Base-by-base conservation (phyloP, 2,113 vertebrate species). In the Hipposideros armiger region DNA sequence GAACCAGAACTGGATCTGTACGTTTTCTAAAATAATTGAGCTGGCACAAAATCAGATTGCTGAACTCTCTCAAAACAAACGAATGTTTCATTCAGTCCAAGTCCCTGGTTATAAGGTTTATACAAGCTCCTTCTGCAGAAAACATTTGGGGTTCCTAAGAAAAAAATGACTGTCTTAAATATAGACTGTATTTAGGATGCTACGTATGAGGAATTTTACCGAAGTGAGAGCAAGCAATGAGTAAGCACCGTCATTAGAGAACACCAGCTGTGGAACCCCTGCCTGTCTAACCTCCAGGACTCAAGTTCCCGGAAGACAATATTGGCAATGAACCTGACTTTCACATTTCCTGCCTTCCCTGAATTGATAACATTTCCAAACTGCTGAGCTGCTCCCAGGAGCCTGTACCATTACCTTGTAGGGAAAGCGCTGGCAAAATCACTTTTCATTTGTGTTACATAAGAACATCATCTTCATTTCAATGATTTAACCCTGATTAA, bases 391-490 rank as follows among this genome's bases (percentile, higher is more conserved):
- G 87, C 83, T 72, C 83, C 72, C 52, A 42, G 73, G 62, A 92
- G 91, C 81, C 95, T n/a, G 54, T 10, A 17, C 73, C 82, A 70
- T 89, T 96, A 64, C 97, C 96, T 97, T 96, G 72, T 91, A 96
- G 93, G 91, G 95, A 94, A 97, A 94, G 82, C n/a, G 4, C 88
- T 56, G 94, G 92, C 90, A 74, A 90, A 89, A 45, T 73, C n/a
- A 14, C 66, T 94, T 80, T 54, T 81, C 96, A n/a, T 91, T 58
- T 60, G 77, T 69, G 85, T 94, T 97, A 69, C 93, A 87, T 97
- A 97, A 97, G 95, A 91, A 85, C 91, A 58, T 74, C 86, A 83
- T 78, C 67, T 94, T 95, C 93, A 60, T 91, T 96, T 92, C 91
- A 82, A 28, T 84, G 88, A 91, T 94, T 96, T 92, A 87, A 91